Evolutionary conservation across 2,888 invertebrate genomes (phyloP).

Genomic region (Plebejus melissa): DNA sequence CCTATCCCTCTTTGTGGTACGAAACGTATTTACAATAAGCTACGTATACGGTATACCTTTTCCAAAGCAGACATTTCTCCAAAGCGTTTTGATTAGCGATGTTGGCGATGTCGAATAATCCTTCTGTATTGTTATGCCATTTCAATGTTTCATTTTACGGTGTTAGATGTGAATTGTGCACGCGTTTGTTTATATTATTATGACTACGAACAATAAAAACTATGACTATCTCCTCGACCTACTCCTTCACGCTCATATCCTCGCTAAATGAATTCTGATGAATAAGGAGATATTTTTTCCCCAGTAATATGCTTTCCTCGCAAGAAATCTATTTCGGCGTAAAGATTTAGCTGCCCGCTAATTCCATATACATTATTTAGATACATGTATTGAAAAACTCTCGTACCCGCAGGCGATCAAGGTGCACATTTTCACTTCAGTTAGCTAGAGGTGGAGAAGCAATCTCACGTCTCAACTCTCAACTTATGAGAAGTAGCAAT

Average conservation of each 20-base stretch:
- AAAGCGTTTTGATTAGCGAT: neutral
- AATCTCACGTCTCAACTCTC: conserved; percentile 19
- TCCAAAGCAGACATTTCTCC: neutral
- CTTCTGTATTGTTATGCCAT: neutral
- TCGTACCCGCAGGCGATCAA: neutral
- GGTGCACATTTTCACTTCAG: conserved; percentile 7
- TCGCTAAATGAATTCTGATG: too few species aligned
- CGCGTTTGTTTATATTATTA: too few species aligned
- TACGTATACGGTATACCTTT: neutral
- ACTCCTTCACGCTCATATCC: too few species aligned
- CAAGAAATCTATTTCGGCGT: too few species aligned
- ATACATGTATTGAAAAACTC: conserved; percentile 1
- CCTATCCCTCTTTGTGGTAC: conserved; percentile 6
- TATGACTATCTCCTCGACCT: too few species aligned
- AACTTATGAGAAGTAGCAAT: conserved; percentile 25
- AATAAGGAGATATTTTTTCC: too few species aligned
- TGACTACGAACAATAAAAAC: too few species aligned
- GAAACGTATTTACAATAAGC: neutral
- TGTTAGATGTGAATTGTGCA: neutral
- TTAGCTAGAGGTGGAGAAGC: conserved; percentile 7
- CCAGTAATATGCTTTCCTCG: too few species aligned
- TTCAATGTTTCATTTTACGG: neutral
- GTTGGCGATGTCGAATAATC: neutral
- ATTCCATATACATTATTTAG: neutral
- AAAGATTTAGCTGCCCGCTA: too few species aligned